Percentiles rank a stretch among this genome's conserved stretches.
phyloP scores from a whole-genome alignment of 2,888 invertebrate genomes.

The Cheilosia scutellata region DNA sequence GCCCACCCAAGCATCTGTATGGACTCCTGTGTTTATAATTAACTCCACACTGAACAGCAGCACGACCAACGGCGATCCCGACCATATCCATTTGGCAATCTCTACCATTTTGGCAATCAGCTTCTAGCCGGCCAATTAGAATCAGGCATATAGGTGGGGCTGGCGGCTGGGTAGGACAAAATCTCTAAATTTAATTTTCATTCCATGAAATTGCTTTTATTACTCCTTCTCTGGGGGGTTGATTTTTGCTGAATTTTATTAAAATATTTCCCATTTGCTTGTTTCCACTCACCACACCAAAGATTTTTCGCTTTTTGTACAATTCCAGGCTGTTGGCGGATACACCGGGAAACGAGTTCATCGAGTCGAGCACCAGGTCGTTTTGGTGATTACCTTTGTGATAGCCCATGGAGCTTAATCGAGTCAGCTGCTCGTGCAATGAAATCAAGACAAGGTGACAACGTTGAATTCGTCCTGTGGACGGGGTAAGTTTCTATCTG shows the following conservation, averaged over 20 bases:
- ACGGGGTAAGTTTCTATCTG: conserved; percentile 89
- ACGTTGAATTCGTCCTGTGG: conserved; percentile 97
- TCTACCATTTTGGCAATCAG: conserved; percentile 37
- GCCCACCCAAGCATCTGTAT: not conserved
- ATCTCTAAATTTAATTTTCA: conserved; percentile 66
- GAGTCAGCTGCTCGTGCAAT: conserved; percentile 94
- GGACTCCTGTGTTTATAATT: not conserved
- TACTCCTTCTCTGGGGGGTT: conserved; percentile 12
- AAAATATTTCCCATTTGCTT: conserved; percentile 39
- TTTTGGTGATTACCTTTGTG: conserved; percentile 93
- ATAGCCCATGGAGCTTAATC: conserved; percentile 94
- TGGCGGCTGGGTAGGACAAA: not conserved
- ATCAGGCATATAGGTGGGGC: conserved; percentile 43
- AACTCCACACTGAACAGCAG: conserved; percentile 1
- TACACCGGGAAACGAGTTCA: conserved; percentile 86
- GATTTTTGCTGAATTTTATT: conserved; percentile 63
- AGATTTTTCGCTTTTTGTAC: conserved; percentile 24
- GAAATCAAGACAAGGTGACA: conserved; percentile 92
- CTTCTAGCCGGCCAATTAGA: conserved; percentile 64
- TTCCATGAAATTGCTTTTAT: conserved; percentile 54
- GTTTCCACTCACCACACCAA: not conserved
- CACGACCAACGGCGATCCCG: not conserved
- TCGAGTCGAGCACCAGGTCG: conserved; percentile 88
- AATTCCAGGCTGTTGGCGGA: conserved; percentile 87
- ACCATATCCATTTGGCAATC: conserved; percentile 41